Base-by-base conservation (phyloP, 2,888 invertebrate species). In the Philereme transversata region DNA sequence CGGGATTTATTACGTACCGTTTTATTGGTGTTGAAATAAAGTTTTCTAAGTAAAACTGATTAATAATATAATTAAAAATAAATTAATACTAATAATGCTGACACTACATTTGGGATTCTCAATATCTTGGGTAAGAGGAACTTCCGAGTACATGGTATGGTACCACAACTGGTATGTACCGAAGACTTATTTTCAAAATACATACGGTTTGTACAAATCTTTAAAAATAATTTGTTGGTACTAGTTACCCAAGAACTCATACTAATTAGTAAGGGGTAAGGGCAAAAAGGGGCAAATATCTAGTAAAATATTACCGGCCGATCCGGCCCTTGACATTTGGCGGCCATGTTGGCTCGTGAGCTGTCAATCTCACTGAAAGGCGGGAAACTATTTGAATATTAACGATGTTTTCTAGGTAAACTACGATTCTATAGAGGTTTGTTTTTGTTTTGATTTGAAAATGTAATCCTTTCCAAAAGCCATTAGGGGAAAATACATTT, bases 381-480 rank as follows among this genome's bases (percentile, higher is more conserved):
- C 68, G 68, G 68, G 61, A 71, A 59, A 66, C 67, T 68, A 57
- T 68, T 70, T 71, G 68, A 74, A 74, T 74, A 71, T 71, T 72
- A 68, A 71, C 65, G 67, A 64, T 57, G 64, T 64, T 64, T 64
- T 65, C 65, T 55, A 53, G 45, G 6, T 51, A 61, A 60, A 55
- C 40, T 45, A 35, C 54, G 35, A 59, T 41, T 54, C 38, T 5
- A 22, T 55, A 40, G 9, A 7, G 50, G 10, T 46, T 61, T 54
- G 49, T 45, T 59, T 57, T 38, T 10, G 36, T 57, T 62, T 54
- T 36, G 47, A 51, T 52, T 51, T 5, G 33, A 11, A 45, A 45
- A 44, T 44, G 44, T 10, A 44, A 45, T 1, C 22, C 22, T 22
- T 22, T 22, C 22, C 22, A 22, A 22, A 22, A 22, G 3, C 22